Evolutionary conservation across 2,888 invertebrate genomes (phyloP), one percentile per base, ranked within the genome.

Genomic region (Drosophila phalerata): DNA sequence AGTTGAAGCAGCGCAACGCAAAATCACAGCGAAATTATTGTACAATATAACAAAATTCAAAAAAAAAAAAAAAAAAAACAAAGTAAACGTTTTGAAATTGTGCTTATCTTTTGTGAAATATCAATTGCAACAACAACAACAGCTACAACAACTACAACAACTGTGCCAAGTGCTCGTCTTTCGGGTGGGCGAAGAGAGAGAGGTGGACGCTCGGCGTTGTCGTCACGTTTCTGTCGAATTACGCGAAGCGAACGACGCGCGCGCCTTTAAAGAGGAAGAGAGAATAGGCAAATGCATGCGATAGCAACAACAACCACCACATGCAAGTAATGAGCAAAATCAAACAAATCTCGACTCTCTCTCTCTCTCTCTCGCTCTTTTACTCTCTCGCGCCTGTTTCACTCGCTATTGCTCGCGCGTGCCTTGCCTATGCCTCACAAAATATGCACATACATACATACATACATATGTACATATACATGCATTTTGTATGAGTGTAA

Each of bases 71-170:
- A 61, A 38, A 49, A 47, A 15, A 22, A 51, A 28, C 5, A 69
- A 70, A 67, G 69, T 68, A 81, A 83, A 75, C 83, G 79, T 85
- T 85, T 85, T 77, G 83, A 85, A 87, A 85, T 85, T 73, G 60
- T 55, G 75, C 79, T 88, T 85, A 85, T 85, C 85, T 77, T 81
- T 87, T 73, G 81, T 77, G 83, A 85, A 87, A 88, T 88, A 85
- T 88, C 88, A 85, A 87, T 85, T 85, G 79, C 80, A 79, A 49
- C 71, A 66, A 73, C 48, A 70, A 47, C 34, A 37, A 63, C 48
- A 61, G 65, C 58, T 68, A 76, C 58, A n/a, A n/a, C 48, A 70
- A 47, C 34, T 43, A 63, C 48, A 61, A 67, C 58, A 72, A 76
- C 58, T 76, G 68, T 73, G 76, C 77, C 76, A 76, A 76, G 77